A percentile compares a stretch with the other conserved stretches of the same genome.
Conservation (phyloP, 2,113 vertebrate genomes). For the Vireo altiloquus region DNA sequence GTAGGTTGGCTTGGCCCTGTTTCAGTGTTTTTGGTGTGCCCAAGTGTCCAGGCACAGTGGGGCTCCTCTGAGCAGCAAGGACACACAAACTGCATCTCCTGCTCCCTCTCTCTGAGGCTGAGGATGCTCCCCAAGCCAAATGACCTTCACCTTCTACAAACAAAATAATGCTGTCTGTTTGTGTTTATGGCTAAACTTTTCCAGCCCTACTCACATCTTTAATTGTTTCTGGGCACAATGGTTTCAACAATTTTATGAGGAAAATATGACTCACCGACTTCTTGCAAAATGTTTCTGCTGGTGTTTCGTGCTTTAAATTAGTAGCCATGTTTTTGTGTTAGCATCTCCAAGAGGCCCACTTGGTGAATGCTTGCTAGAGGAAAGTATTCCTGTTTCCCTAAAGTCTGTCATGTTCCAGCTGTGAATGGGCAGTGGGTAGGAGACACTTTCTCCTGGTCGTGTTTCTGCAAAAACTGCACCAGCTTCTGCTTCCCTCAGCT, state of each 20-base stretch:
- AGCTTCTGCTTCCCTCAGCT: background rate
- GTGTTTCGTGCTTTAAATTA: background rate
- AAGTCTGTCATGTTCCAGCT: background rate
- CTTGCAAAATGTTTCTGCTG: conserved; percentile 2
- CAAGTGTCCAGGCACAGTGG: background rate
- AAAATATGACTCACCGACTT: conserved; percentile 12
- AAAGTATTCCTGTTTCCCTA: background rate
- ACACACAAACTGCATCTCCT: background rate
- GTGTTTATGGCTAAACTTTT: conserved; percentile 22
- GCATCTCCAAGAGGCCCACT: background rate
- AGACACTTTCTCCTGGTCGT: background rate
- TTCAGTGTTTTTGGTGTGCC: background rate
- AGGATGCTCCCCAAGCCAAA: background rate
- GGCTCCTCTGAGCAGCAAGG: background rate
- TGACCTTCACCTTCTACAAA: background rate
- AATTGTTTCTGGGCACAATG: conserved; percentile 55
- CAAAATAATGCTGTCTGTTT: background rate
- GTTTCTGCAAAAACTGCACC: background rate
- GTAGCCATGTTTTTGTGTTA: background rate
- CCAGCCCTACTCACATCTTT: conserved; percentile 18
- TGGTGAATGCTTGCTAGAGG: background rate
- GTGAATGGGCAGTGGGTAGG: background rate
- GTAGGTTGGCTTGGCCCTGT: background rate
- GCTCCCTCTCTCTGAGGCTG: background rate
- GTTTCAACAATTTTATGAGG: conserved; percentile 5